These are phyloP conservation scores for Drosophila orena DNA, from an alignment of 1,140 invertebrate genomes.

Conservation along the genomic window DNA sequence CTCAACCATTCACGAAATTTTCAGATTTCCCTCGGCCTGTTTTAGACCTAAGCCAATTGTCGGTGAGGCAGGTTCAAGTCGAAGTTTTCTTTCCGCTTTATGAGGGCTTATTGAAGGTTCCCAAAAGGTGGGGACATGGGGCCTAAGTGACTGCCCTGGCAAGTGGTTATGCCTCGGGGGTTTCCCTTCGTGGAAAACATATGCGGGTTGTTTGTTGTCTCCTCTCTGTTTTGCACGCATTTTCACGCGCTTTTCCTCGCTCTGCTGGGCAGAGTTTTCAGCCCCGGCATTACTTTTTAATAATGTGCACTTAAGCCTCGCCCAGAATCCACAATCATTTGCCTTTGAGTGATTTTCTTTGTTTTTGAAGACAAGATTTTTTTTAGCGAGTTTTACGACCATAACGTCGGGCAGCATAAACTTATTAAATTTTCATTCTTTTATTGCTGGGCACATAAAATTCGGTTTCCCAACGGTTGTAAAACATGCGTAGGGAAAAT, in stretches of 20 bases:
- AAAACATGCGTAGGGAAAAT: slow-evolving; percentile 51
- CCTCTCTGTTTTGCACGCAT: slow-evolving; percentile 57
- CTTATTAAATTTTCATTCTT: slow-evolving; percentile 80
- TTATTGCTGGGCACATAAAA: slow-evolving; percentile 50
- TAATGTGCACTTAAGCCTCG: slow-evolving; percentile 39
- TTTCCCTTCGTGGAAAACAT: slow-evolving; percentile 42
- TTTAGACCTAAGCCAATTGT: slow-evolving; percentile 72
- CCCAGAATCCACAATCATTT: slow-evolving; percentile 39
- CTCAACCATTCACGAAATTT: slow-evolving; percentile 3
- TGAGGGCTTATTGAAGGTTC: slow-evolving; percentile 50
- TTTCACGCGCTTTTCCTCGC: slow-evolving; percentile 74
- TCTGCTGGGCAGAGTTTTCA: slow-evolving; percentile 53
- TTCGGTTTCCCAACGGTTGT: slow-evolving; percentile 54
- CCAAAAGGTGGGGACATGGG: neutral
- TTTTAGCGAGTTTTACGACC: slow-evolving; percentile 52
- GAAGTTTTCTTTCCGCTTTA: slow-evolving; percentile 54
- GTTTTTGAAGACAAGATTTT: slow-evolving; percentile 49
- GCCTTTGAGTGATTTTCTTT: slow-evolving; percentile 75
- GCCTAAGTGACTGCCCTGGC: slow-evolving; percentile 42
- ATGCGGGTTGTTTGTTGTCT: slow-evolving; percentile 54
- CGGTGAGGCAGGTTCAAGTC: slow-evolving; percentile 77
- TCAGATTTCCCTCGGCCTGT: slow-evolving; percentile 12
- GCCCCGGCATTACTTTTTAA: slow-evolving; percentile 70
- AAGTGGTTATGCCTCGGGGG: slow-evolving; percentile 15
- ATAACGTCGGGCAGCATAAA: slow-evolving; percentile 52